phyloP scores from a whole-genome alignment of 2,888 invertebrate genomes.

The Torymus tubicola region DNA sequence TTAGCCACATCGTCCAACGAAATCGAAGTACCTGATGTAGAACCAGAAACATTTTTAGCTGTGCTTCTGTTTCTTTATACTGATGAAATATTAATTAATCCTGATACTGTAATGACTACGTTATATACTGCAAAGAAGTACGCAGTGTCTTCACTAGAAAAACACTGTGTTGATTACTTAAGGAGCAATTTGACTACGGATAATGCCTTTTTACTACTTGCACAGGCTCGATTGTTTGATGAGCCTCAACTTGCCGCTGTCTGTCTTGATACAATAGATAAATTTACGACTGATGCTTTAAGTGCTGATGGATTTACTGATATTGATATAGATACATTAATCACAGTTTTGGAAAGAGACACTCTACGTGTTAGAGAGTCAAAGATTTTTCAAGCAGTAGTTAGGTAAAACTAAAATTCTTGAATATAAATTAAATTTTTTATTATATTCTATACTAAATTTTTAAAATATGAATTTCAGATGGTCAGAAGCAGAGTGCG shows the following conservation, averaged over 20 bases:
- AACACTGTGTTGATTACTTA: constrained; percentile 88
- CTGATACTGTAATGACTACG: constrained; percentile 92
- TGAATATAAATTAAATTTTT: constrained; percentile 3
- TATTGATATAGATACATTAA: constrained; percentile 87
- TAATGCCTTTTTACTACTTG: constrained; percentile 89
- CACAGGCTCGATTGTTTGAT: constrained; percentile 88
- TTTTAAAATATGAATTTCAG: constrained; percentile 69
- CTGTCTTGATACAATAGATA: constrained; percentile 90
- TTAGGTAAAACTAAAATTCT: constrained; percentile 76
- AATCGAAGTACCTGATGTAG: constrained; percentile 89
- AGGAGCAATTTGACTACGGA: constrained; percentile 86
- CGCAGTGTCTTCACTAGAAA: constrained; percentile 89
- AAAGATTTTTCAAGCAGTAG: constrained; percentile 85
- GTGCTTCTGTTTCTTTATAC: constrained; percentile 86
- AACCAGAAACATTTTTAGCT: constrained; percentile 88
- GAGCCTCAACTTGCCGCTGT: constrained; percentile 88
- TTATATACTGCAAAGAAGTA: constrained; percentile 92
- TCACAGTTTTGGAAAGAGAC: constrained; percentile 86
- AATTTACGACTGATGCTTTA: constrained; percentile 88
- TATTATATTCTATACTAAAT: constrained; percentile 9
- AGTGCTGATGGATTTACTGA: constrained; percentile 89
- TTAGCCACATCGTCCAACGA: constrained; percentile 83
- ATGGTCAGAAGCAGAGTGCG: constrained; percentile 87
- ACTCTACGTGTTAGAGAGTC: constrained; percentile 88
- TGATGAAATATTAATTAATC: constrained; percentile 89